Percentiles rank a stretch among this genome's conserved stretches.
Conservation (phyloP, 1,140 invertebrate species). For the Galleria mellonella region DNA sequence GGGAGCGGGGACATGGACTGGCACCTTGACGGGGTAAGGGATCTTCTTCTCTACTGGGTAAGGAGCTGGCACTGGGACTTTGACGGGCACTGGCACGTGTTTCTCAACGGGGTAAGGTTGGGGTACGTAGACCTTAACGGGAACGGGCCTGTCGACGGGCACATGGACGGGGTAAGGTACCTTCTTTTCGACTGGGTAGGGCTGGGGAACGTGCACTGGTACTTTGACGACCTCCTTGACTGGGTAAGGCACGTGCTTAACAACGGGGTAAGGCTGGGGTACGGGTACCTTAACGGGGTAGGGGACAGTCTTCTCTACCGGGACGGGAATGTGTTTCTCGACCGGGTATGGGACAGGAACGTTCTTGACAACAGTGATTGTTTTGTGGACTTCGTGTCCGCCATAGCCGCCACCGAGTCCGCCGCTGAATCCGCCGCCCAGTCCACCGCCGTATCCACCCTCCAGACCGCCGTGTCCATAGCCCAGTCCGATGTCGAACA, state of each 20-base stretch:
- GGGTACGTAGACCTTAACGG: constrained; percentile 79
- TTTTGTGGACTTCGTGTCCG: constrained; percentile 54
- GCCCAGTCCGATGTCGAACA: constrained; percentile 74
- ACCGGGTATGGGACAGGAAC: constrained; percentile 80
- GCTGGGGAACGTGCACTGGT: constrained; percentile 79
- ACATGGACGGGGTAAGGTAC: constrained; percentile 82
- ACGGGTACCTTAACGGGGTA: constrained; percentile 74
- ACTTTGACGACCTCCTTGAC: constrained; percentile 82
- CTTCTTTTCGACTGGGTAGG: constrained; percentile 81
- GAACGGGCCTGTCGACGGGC: constrained; percentile 79
- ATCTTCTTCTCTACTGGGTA: constrained; percentile 78
- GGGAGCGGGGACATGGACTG: constrained; percentile 78
- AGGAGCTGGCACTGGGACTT: constrained; percentile 75
- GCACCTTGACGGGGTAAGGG: constrained; percentile 79
- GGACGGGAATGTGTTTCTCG: constrained; percentile 77
- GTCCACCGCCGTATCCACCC: constrained; percentile 31
- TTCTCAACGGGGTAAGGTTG: constrained; percentile 80
- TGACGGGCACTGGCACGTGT: constrained; percentile 70
- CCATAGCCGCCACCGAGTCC: constrained; percentile 49
- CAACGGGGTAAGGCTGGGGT: constrained; percentile 79
- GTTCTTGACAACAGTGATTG: constrained; percentile 72
- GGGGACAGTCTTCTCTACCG: constrained; percentile 72
- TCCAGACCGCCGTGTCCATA: constrained; percentile 44
- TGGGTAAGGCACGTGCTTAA: constrained; percentile 80
- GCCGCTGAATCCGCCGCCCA: constrained; percentile 38